phyloP scores from a whole-genome alignment of 1,140 invertebrate species.

The Mylabris phalerata region DNA sequence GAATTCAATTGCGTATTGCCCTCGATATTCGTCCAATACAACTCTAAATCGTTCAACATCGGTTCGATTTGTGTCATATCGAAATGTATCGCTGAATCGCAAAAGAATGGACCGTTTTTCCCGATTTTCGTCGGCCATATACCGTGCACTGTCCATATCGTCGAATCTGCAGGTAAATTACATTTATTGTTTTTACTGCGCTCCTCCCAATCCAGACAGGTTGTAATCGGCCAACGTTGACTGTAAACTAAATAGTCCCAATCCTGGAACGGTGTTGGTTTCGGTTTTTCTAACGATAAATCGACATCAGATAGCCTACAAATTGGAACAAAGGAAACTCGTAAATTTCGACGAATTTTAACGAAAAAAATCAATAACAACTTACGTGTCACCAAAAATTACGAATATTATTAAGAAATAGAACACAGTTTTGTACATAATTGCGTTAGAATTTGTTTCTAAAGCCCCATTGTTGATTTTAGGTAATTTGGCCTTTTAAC shows the following conservation, averaged over 20 bases:
- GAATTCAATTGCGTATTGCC: slow-evolving; percentile 48
- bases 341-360: no score
- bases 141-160: slow-evolving; percentile 73
- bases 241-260: slow-evolving; percentile 76
- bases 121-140: slow-evolving; percentile 70
- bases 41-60: slow-evolving; percentile 54
- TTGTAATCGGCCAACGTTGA: slow-evolving; percentile 72
- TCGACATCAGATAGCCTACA: slow-evolving; percentile 2
- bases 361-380: no score
- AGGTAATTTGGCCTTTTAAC: no score
- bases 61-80: slow-evolving; percentile 50
- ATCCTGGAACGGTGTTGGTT: slow-evolving; percentile 34
- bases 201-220: slow-evolving; percentile 65
- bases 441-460: no score
- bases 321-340: no score
- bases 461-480: no score
- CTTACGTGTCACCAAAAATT: no score
- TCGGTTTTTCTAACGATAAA: slow-evolving; percentile 1
- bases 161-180: slow-evolving; percentile 50
- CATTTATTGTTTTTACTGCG: slow-evolving; percentile 53
- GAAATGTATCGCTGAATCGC: slow-evolving; percentile 61
- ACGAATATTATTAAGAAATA: no score
- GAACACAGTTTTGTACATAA: no score
- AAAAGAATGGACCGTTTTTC: slow-evolving; percentile 58
- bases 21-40: slow-evolving; percentile 70